Evolutionary conservation across 23 tunicate genomes (phyloP), one percentile per base, ranked within the genome.

Genomic region (Phallusia fumigata): DNA sequence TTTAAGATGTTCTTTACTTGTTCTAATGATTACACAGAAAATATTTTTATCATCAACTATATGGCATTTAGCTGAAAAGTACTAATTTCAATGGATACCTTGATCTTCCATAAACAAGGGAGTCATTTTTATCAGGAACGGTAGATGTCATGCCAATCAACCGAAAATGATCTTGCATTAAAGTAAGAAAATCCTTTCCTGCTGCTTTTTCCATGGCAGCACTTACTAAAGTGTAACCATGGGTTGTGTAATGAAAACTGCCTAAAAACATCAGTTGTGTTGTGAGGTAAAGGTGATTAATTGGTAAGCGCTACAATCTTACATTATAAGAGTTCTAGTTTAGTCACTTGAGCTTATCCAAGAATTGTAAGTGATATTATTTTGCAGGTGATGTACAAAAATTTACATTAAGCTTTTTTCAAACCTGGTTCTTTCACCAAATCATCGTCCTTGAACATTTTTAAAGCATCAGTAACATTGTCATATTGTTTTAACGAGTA

Each of bases 211-310:
- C 91, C 78, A 94, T 49, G 6, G 83, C 85, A 31, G 94, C 94
- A 79, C 98, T 94, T 21, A 94, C 77, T 35, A 94, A 65, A 19
- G 98, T 94, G 77, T 72, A 94, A 0, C 88, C 98, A 78, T 89
- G 88, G 24, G 98, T 89, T 18, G 98, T 79, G 86, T 94, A 94
- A 33, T 74, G 6, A 58, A 76, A 94, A 0, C 81, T 79, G 30
- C 47, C 72, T 35, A 79, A 86, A 52, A n/a, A n/a, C 83, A 79
- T 85, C 31, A 45, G 44, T 40, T 40, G 47, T n/a, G n/a, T n/a
- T n/a, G n/a, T n/a, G n/a, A n/a, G n/a, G n/a, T n/a, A n/a, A n/a
- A n/a, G n/a, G n/a, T n/a, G n/a, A n/a, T n/a, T n/a, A n/a, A n/a
- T n/a, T n/a, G n/a, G n/a, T n/a, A n/a, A n/a, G n/a, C n/a, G n/a